Percentiles rank a stretch among this genome's conserved stretches.
These are phyloP conservation scores for Mesoclemmys tuberculata DNA, from an alignment of 2,113 vertebrate species.

Conservation along the genomic window DNA sequence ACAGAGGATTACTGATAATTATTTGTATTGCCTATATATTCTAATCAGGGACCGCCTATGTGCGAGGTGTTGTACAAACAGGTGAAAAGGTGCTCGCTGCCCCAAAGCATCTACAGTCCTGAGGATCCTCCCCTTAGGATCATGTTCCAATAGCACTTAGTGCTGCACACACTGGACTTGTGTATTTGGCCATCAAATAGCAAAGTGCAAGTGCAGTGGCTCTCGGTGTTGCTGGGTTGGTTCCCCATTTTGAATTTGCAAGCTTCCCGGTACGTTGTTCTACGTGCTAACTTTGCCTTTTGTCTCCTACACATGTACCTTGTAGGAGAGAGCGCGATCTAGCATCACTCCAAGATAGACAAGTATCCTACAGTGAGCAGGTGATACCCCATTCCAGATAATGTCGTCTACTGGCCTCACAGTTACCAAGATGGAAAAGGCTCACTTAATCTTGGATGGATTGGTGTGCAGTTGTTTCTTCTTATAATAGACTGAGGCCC, in stretches of 20 bases:
- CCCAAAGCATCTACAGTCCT: constrained; percentile 37
- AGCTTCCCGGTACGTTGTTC: background rate
- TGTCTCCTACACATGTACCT: background rate
- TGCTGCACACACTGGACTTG: background rate
- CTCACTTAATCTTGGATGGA: background rate
- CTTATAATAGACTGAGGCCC: background rate
- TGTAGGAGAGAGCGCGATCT: background rate
- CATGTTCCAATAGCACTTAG: constrained; percentile 40
- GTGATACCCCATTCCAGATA: background rate
- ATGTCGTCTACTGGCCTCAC: background rate
- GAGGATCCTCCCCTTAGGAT: constrained; percentile 40
- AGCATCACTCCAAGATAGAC: background rate
- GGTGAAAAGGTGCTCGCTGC: background rate
- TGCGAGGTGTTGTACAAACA: constrained; percentile 34
- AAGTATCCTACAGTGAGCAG: background rate
- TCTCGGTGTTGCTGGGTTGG: background rate
- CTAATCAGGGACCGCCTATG: constrained; percentile 2
- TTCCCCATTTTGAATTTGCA: background rate
- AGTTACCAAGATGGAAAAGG: background rate
- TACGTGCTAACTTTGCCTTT: background rate
- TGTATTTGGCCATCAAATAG: background rate
- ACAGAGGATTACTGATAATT: constrained; percentile 31
- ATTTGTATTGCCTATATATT: constrained; percentile 49
- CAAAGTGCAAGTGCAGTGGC: background rate
- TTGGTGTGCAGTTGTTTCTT: background rate